Base-by-base conservation (phyloP, 2,113 vertebrate species). In the Engraulis encrasicolus region DNA sequence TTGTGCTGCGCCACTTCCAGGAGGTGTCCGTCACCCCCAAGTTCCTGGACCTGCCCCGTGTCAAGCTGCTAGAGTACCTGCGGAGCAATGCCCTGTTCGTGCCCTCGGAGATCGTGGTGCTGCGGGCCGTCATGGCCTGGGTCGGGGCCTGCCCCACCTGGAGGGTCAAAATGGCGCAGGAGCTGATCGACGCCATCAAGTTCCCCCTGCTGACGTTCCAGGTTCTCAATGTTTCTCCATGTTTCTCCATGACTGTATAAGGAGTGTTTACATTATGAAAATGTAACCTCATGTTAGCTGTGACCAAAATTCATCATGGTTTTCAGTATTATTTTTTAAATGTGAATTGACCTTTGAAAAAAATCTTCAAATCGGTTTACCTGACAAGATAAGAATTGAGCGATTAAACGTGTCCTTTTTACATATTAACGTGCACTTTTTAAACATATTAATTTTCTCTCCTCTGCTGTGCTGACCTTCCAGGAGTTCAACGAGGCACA, bases 221-320 rank as follows among this genome's bases (percentile, higher is more conserved):
- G 71, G 97, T 98, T 86, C 95, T 99, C 86, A 94, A 94, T 86
- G 96, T n/a, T n/a, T n/a, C n/a, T n/a, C n/a, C n/a, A n/a, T n/a
- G n/a, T n/a, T n/a, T n/a, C n/a, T n/a, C n/a, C n/a, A n/a, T n/a
- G n/a, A n/a, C n/a, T n/a, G n/a, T n/a, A n/a, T n/a, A n/a, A n/a
- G n/a, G n/a, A n/a, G n/a, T n/a, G n/a, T n/a, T n/a, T n/a, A n/a
- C n/a, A n/a, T n/a, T n/a, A n/a, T n/a, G n/a, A n/a, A n/a, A n/a
- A n/a, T n/a, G n/a, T n/a, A n/a, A n/a, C n/a, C n/a, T n/a, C n/a
- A n/a, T n/a, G n/a, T n/a, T n/a, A n/a, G n/a, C n/a, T n/a, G n/a
- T n/a, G n/a, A n/a, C n/a, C n/a, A n/a, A n/a, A n/a, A n/a, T n/a
- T n/a, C n/a, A n/a, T n/a, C n/a, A n/a, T n/a, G n/a, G n/a, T n/a